Conservation (phyloP, 1,140 invertebrate species). For the Drosophila azteca region DNA sequence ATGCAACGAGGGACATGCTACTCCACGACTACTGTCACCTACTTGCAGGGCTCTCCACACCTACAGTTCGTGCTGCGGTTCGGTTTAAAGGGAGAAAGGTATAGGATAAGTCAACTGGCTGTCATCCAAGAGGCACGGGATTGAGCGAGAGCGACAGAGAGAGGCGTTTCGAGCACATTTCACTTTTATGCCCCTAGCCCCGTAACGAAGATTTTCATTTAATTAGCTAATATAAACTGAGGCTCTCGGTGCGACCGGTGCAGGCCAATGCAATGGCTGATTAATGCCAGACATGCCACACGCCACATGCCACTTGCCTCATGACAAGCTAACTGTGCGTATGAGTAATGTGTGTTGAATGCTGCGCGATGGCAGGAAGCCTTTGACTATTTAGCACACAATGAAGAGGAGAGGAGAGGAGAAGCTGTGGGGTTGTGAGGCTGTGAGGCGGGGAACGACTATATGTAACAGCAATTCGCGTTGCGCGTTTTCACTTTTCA, state of each 20-base stretch:
- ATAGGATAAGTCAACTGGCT: neutral
- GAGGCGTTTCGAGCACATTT: constrained; percentile 40
- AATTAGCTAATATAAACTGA: constrained; percentile 62
- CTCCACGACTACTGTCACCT: constrained; percentile 74
- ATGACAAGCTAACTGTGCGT: constrained; percentile 71
- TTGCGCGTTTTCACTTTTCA: constrained; percentile 73
- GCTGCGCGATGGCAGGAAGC: constrained; percentile 52
- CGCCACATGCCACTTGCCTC: constrained; percentile 24
- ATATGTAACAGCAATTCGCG: constrained; percentile 64
- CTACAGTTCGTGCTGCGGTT: constrained; percentile 86
- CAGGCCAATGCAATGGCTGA: constrained; percentile 15
- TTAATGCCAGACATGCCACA: constrained; percentile 2
- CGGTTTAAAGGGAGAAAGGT: constrained; percentile 4
- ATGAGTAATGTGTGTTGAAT: constrained; percentile 70
- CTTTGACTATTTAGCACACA: constrained; percentile 67
- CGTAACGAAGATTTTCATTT: constrained; percentile 63
- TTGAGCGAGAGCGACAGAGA: constrained; percentile 3
- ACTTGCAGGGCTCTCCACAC: constrained; percentile 91
- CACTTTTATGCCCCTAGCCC: constrained; percentile 46
- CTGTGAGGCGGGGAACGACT: constrained; percentile 1
- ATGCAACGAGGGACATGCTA: constrained; percentile 4
- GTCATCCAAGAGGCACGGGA: constrained; percentile 1
- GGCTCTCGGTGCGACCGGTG: constrained; percentile 20
- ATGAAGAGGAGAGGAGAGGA: constrained; percentile 30
- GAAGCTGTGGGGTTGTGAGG: neutral